phyloP scores from a whole-genome alignment of 2,888 invertebrate genomes.

The Philereme transversata region DNA sequence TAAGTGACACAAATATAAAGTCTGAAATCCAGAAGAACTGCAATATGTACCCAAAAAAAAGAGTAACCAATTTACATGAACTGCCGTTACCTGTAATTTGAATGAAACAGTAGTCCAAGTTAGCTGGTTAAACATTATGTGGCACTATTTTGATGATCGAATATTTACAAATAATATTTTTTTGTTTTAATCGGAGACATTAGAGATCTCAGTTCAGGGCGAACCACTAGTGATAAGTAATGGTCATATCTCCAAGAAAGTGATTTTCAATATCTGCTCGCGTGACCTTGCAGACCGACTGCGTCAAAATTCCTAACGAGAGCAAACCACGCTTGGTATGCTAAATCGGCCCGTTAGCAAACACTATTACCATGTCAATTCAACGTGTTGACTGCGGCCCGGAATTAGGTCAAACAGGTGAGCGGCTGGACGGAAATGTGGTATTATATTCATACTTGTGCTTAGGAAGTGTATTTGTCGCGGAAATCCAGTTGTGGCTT shows the following conservation, averaged over 20 bases:
- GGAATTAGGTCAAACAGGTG: slow-evolving; percentile 58
- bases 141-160: no score
- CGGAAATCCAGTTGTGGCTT: slow-evolving; percentile 16
- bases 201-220: no score
- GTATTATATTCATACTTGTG: slow-evolving; percentile 16
- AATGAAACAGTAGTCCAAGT: no score
- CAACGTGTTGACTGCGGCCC: slow-evolving; percentile 54
- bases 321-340: slow-evolving; percentile 41
- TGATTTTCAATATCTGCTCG: neutral
- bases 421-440: slow-evolving; percentile 33
- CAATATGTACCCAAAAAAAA: no score
- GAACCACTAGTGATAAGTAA: no score
- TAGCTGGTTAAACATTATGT: no score
- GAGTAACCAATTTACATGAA: no score
- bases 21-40: no score
- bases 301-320: slow-evolving; percentile 35
- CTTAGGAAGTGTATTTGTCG: slow-evolving; percentile 30
- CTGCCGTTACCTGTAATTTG: no score
- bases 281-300: slow-evolving; percentile 22
- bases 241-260: neutral
- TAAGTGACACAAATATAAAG: no score
- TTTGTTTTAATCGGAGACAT: no score
- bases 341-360: slow-evolving; percentile 57
- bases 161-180: no score
- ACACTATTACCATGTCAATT: slow-evolving; percentile 73